These are phyloP conservation scores for Labrus mixtus DNA, from an alignment of 2,113 vertebrate genomes.

Conservation along the genomic window DNA sequence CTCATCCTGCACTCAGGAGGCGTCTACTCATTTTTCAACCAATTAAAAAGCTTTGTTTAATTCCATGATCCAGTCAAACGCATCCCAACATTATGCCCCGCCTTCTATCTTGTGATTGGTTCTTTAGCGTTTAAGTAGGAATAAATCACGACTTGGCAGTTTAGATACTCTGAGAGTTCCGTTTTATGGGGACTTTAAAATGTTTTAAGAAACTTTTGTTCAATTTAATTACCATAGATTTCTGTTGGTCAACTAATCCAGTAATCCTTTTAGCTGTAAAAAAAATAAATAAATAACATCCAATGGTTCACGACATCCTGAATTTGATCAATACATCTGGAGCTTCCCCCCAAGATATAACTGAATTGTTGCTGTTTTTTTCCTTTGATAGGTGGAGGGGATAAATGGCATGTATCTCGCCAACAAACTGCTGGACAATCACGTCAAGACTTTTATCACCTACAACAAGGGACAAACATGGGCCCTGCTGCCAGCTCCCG, in stretches of 20 bases:
- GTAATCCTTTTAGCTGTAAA: not conserved
- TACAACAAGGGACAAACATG: conserved; percentile 97
- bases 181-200: too few species aligned
- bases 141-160: too few species aligned
- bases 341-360: not conserved
- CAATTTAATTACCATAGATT: not conserved
- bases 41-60: too few species aligned
- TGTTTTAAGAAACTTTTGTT: too few species aligned
- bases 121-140: too few species aligned
- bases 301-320: not conserved
- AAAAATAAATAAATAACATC: not conserved
- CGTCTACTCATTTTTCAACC: too few species aligned
- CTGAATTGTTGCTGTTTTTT: conserved; percentile 9
- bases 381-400: conserved; percentile 89
- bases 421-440: conserved; percentile 91
- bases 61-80: too few species aligned
- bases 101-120: too few species aligned
- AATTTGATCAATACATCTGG: not conserved
- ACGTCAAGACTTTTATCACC: conserved; percentile 94
- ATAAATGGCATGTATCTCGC: conserved; percentile 96
- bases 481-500: conserved; percentile 90
- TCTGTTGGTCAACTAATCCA: not conserved
- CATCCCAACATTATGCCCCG: too few species aligned
- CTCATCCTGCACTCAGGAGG: too few species aligned
- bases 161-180: too few species aligned